Conservation (phyloP, 2,113 vertebrate genomes). For the Gavia stellata region DNA sequence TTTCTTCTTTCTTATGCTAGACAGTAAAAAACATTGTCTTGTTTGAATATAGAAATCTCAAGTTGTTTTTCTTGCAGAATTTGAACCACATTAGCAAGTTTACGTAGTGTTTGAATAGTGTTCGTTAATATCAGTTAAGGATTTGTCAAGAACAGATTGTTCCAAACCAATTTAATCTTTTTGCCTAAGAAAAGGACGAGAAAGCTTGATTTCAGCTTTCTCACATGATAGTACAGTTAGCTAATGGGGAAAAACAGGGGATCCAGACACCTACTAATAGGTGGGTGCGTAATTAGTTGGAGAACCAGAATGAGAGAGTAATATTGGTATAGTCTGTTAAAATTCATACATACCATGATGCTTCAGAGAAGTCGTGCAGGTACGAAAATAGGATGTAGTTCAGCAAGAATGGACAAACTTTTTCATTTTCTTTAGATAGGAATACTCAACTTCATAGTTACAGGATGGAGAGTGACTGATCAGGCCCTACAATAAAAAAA, state of each 20-base stretch:
- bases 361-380: not conserved
- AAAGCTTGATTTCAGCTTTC: not conserved
- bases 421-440: not conserved
- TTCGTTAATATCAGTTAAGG: not conserved
- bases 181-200: not conserved
- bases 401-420: not conserved
- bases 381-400: not conserved
- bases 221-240: not conserved
- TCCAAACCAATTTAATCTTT: not conserved
- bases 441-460: not conserved
- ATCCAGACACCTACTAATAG: not conserved
- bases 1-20: not conserved
- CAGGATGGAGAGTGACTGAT: not conserved
- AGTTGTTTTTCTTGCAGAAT: not conserved
- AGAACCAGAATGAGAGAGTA: not conserved
- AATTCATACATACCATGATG: not conserved
- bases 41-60: not conserved
- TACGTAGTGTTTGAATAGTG: not conserved
- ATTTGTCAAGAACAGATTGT: not conserved
- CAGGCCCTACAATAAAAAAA: not conserved
- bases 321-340: not conserved
- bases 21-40: not conserved
- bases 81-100: not conserved
- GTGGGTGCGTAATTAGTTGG: fast-evolving
- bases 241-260: not conserved